Base-by-base conservation (phyloP, 1,140 invertebrate genomes). In the Drosophila elegans region DNA sequence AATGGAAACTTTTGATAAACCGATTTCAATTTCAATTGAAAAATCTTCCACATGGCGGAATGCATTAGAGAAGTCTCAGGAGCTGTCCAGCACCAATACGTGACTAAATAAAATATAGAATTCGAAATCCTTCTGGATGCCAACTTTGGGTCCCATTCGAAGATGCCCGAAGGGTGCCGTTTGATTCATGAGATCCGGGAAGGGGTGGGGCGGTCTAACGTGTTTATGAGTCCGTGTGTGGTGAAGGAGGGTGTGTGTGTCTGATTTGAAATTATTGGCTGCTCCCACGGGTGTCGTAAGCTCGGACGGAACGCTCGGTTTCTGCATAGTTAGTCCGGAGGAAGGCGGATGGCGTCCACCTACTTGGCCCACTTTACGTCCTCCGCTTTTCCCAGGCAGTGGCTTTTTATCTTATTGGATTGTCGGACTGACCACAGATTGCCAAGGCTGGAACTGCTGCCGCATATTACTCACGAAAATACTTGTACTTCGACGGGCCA, bases 211-310 rank as follows among this genome's bases (percentile, higher is more conserved):
- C 55, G 59, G 38, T 32, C 59, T 39, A 48, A 74, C 73, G 55
- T 62, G 72, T 74, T 74, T 74, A 55, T 74, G 61, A 53, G 52
- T 13, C 21, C 16, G 41, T 53, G 63, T 67, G 57, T 21, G 55
- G 60, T 45, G 25, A 46, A 9, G 16, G 21, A 9, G 39, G 48
- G 44, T 48, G 63, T 42, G 63, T 57, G 69, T 77, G 82, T 90
- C 77, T 77, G 77, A 88, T 82, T 77, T 90, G 86, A 85, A 82
- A 86, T 90, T 90, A 90, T 90, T 90, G 82, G 80, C 82, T 90
- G 88, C 82, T 90, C 86, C 86, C 86, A 90, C 71, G 86, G 86
- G 86, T 90, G 86, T 90, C 86, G 82, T 90, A 90, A 83, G 53
- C 83, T 77, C 54, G 66, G 75, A 76, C 75, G 71, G 32, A 75